These are phyloP conservation scores for Synergus umbraculus DNA, from an alignment of 2,888 invertebrate genomes.

Conservation along the genomic window DNA sequence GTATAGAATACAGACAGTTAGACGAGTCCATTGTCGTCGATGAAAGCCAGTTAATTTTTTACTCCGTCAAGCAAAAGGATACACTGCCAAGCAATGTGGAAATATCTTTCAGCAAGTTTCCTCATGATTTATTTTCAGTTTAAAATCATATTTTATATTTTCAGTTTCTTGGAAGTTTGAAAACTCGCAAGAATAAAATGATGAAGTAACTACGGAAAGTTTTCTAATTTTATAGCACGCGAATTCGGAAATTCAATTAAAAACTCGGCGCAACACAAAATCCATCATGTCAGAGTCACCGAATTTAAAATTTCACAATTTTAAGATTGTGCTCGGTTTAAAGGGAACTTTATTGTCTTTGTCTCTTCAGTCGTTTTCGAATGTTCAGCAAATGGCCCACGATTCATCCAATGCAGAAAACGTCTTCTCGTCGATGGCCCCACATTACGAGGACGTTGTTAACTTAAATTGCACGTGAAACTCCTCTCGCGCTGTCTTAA, in stretches of 20 bases:
- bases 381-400: constrained; percentile 31
- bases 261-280: not conserved
- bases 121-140: constrained; percentile 30
- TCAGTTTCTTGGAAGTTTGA: no score
- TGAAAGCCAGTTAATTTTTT: constrained; percentile 36
- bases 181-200: no score
- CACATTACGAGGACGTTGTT: constrained; percentile 57
- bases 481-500: constrained; percentile 46
- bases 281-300: not conserved
- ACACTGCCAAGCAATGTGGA: constrained; percentile 24
- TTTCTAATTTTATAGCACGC: no score
- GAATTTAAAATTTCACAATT: not conserved
- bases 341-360: not conserved
- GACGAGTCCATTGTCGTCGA: constrained; percentile 56
- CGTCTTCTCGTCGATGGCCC: constrained; percentile 50
- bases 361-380: constrained; percentile 17
- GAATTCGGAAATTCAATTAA: constrained; percentile 2
- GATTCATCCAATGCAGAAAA: constrained; percentile 29
- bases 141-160: not conserved
- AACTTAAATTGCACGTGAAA: constrained; percentile 64
- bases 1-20: constrained; percentile 53
- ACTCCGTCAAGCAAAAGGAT: constrained; percentile 26
- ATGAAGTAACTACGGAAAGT: no score
- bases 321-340: not conserved
- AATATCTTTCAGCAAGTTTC: constrained; percentile 11